Conservation (phyloP, 2,113 vertebrate genomes). For the Petrocephalus microphthalmus region DNA sequence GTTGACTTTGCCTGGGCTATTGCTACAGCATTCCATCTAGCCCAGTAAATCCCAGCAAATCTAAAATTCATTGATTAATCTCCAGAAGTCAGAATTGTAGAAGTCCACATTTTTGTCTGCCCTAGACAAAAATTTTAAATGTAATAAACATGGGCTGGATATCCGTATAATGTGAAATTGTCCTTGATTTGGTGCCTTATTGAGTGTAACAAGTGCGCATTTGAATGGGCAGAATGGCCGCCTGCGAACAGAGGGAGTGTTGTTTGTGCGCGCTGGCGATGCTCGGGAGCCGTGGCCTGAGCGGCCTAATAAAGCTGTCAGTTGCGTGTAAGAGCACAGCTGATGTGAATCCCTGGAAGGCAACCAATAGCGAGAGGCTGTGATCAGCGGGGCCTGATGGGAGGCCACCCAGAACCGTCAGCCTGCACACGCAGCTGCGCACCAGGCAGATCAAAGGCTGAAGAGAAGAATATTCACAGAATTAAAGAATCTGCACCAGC, state of each 20-base stretch:
- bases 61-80: constrained; percentile 84
- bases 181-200: not conserved
- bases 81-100: constrained; percentile 78
- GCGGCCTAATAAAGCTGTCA: constrained; percentile 92
- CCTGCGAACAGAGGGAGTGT: not conserved
- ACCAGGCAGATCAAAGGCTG: constrained; percentile 70
- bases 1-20: constrained; percentile 60
- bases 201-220: not conserved
- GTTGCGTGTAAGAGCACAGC: constrained; percentile 65
- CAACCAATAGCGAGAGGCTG: constrained; percentile 66
- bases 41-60: constrained; percentile 74
- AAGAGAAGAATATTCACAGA: constrained; percentile 60
- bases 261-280: constrained; percentile 43
- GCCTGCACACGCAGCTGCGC: constrained; percentile 43
- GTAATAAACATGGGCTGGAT: not conserved
- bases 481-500: constrained; percentile 49
- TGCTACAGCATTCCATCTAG: constrained; percentile 53
- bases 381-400: constrained; percentile 74
- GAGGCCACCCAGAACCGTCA: constrained; percentile 84
- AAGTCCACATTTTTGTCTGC: constrained; percentile 62
- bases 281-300: constrained; percentile 42
- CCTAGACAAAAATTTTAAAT: constrained; percentile 55
- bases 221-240: not conserved
- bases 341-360: constrained; percentile 76
- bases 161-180: not conserved